Conservation (phyloP, 92 coral and sea anemone genomes). For the Heteractis magnifica region DNA sequence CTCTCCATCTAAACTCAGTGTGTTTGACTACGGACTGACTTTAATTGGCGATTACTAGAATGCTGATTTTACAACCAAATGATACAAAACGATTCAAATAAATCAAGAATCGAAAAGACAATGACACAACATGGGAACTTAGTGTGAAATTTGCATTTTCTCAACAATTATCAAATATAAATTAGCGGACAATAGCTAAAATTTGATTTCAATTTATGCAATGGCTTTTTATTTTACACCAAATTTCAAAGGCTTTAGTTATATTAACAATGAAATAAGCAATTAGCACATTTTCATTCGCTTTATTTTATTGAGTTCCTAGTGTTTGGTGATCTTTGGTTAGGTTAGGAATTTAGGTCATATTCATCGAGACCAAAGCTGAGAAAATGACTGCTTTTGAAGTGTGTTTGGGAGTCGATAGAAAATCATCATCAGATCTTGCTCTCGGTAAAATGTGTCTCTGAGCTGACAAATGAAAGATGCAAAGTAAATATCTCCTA, state of each 20-base stretch:
- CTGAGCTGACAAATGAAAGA: neutral
- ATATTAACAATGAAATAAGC: neutral
- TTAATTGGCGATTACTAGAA: too few relatives aligned
- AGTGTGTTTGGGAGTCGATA: neutral
- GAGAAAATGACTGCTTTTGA: neutral
- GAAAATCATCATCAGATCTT: neutral
- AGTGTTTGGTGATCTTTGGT: neutral
- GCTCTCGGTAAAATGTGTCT: neutral
- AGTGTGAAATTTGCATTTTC: neutral
- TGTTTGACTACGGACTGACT: too few relatives aligned
- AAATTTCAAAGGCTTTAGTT: neutral
- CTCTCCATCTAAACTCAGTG: neutral
- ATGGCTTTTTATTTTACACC: neutral
- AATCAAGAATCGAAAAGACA: neutral
- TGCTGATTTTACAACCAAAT: too few relatives aligned
- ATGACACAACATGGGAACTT: neutral
- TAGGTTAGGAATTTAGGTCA: neutral
- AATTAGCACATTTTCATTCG: neutral
- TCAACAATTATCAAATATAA: neutral
- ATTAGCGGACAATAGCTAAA: neutral
- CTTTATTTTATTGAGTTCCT: neutral
- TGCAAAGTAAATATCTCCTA: conserved; percentile 7
- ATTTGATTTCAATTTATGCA: neutral
- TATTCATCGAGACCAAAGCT: neutral
- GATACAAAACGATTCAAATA: neutral